Percentiles rank a stretch among this genome's conserved stretches.
Conservation (phyloP, 2,113 vertebrate species). For the Limanda limanda region DNA sequence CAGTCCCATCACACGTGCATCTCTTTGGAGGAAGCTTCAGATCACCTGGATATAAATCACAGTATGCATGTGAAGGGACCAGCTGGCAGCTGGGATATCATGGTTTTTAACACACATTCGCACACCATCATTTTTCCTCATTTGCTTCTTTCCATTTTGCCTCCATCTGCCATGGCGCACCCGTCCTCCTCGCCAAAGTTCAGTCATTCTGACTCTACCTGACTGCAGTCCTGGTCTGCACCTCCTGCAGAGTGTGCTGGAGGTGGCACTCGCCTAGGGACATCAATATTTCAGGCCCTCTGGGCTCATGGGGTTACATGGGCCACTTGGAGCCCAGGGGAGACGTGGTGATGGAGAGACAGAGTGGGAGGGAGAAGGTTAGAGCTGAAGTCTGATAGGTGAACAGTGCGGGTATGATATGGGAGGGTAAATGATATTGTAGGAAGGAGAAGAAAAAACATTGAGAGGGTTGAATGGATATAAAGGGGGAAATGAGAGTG, state of each 20-base stretch:
- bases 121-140: slow-evolving; percentile 19
- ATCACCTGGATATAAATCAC: slow-evolving; percentile 51
- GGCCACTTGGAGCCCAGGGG: slow-evolving; percentile 34
- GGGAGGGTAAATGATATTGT: slow-evolving; percentile 32
- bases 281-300: slow-evolving; percentile 76
- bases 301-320: slow-evolving; percentile 42
- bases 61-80: slow-evolving; percentile 43
- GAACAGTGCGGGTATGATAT: slow-evolving; percentile 9
- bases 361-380: slow-evolving; percentile 29
- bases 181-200: slow-evolving; percentile 35
- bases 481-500: slow-evolving; percentile 36
- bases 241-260: slow-evolving; percentile 56
- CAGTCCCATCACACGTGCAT: background rate
- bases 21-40: slow-evolving; percentile 28
- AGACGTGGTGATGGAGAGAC: slow-evolving; percentile 58
- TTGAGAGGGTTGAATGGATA: slow-evolving; percentile 31
- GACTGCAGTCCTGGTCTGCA: slow-evolving; percentile 11
- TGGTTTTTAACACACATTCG: slow-evolving; percentile 13
- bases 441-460: slow-evolving; percentile 13
- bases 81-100: slow-evolving; percentile 45
- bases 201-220: slow-evolving; percentile 22
- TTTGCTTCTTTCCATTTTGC: slow-evolving; percentile 29
- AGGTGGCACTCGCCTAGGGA: slow-evolving; percentile 45
- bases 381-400: slow-evolving; percentile 29
- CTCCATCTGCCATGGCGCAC: slow-evolving; percentile 23